Percentiles rank a stretch among this genome's conserved stretches.
Evolutionary conservation across 2,888 invertebrate species (phyloP).

Genomic region (Geophilus truncorum): DNA sequence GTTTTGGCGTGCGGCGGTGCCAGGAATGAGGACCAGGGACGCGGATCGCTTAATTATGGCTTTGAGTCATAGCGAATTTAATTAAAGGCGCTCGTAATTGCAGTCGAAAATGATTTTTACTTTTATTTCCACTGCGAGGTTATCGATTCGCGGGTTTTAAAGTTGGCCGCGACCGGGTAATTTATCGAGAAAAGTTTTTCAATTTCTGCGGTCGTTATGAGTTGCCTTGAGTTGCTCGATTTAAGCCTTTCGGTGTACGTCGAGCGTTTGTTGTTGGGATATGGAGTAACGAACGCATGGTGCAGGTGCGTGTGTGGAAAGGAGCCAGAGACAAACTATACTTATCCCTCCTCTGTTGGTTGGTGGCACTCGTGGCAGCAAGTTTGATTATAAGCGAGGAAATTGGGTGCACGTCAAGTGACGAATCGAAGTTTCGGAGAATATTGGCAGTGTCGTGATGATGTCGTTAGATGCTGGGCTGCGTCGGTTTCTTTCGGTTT

Average conservation of each 20-base stretch:
- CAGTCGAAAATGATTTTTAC: no score
- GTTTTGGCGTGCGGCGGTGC: neutral
- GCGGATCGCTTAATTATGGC: neutral
- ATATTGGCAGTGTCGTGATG: neutral
- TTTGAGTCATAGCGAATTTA: neutral
- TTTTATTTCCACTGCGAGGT: no score
- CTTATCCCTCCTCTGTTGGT: neutral
- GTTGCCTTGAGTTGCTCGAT: neutral
- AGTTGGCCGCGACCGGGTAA: neutral
- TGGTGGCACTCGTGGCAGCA: neutral
- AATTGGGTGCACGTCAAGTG: neutral
- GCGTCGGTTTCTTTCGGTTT: no score
- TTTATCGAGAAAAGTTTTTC: neutral
- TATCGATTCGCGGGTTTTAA: neutral
- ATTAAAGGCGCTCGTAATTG: neutral
- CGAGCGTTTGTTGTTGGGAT: neutral
- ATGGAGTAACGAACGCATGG: neutral
- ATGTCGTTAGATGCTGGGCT: no score
- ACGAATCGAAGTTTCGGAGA: neutral
- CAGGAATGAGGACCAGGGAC: neutral
- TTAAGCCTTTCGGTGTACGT: neutral
- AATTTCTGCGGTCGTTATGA: neutral
- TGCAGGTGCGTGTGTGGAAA: neutral
- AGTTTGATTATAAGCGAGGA: neutral
- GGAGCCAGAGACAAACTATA: neutral